Percentiles rank a stretch among this genome's conserved stretches.
phyloP scores from a whole-genome alignment of 2,113 vertebrate species.

The Carlito syrichta region DNA sequence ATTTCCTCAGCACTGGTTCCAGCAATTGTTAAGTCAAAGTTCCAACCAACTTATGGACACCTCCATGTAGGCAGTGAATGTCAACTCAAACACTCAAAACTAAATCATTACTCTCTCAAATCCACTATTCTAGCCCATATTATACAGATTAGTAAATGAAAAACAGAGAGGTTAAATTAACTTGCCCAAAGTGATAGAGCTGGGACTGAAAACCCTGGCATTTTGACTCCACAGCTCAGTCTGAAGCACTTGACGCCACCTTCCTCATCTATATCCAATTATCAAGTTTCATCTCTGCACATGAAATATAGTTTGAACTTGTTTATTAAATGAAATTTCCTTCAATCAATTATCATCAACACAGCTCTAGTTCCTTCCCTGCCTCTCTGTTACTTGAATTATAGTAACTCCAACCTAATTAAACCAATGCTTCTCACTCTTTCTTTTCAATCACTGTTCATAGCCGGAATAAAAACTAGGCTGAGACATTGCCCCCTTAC shows the following conservation, averaged over 20 bases:
- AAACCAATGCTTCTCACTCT: neutral
- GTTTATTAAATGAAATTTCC: neutral
- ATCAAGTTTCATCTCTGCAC: neutral
- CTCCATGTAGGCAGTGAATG: neutral
- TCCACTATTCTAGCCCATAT: neutral
- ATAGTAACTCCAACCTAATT: neutral
- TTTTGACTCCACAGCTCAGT: neutral
- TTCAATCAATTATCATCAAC: neutral
- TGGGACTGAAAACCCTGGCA: neutral
- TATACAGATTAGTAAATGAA: neutral
- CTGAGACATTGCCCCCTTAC: neutral
- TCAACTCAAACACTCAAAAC: neutral
- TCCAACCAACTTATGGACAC: neutral
- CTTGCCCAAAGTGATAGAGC: neutral
- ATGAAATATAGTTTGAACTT: neutral
- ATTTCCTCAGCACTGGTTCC: neutral
- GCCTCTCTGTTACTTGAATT: neutral
- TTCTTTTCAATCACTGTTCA: neutral
- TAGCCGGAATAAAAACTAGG: neutral
- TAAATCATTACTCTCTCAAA: neutral
- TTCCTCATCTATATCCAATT: neutral
- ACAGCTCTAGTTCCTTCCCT: neutral
- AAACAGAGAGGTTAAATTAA: neutral
- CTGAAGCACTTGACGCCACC: neutral
- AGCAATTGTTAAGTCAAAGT: neutral